A percentile compares a stretch with the other conserved stretches of the same genome.
phyloP scores from a whole-genome alignment of 2,113 vertebrate genomes.

The Dendropsophus ebraccatus region DNA sequence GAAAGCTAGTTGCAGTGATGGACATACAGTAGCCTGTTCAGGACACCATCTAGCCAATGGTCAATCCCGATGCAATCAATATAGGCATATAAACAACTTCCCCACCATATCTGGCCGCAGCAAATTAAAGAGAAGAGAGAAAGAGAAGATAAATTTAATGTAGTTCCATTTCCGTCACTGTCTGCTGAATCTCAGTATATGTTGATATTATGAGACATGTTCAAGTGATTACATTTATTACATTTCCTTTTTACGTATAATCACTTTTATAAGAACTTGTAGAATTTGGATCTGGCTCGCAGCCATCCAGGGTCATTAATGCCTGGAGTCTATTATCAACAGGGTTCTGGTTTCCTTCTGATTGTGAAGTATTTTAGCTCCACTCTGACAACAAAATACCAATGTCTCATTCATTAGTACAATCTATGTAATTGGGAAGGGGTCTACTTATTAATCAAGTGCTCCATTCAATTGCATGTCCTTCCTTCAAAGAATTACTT shows the following conservation, averaged over 20 bases:
- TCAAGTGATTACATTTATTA: neutral
- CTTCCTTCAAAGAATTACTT: neutral
- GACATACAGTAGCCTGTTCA: no score
- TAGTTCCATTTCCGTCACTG: neutral
- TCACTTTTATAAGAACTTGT: neutral
- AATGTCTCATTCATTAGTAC: constrained; percentile 37
- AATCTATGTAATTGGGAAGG: constrained; percentile 39
- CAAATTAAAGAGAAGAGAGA: neutral
- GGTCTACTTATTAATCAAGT: constrained; percentile 47
- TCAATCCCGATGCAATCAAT: no score
- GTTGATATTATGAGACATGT: neutral
- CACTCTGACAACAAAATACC: constrained; percentile 32
- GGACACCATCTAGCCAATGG: no score
- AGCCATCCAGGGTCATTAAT: constrained; percentile 14
- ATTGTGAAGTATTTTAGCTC: constrained; percentile 18
- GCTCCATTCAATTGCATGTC: neutral
- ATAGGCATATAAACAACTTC: neutral
- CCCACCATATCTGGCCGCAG: neutral
- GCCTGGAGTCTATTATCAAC: constrained; percentile 15
- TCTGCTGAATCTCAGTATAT: neutral
- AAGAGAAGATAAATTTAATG: neutral
- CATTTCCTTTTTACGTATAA: neutral
- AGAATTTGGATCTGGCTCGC: neutral
- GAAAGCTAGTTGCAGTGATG: no score
- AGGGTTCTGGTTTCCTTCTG: neutral